Evolutionary conservation across 2,888 invertebrate genomes (phyloP).

Genomic region (Noctua comes): DNA sequence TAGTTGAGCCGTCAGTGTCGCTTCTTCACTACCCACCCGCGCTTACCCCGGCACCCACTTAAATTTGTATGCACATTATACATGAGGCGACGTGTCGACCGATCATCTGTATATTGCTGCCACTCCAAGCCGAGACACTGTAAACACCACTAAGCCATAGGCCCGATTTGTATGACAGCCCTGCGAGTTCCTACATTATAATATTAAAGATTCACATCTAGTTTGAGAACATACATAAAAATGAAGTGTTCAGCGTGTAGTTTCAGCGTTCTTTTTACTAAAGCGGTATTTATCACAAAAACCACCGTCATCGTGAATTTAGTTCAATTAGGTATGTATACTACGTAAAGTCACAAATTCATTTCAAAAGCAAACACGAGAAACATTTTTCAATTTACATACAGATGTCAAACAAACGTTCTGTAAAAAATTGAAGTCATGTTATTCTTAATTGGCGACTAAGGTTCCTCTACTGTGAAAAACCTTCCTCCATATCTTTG

Average conservation of each 20-base stretch:
- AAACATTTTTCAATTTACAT: background rate
- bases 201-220: conserved; percentile 52
- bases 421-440: background rate
- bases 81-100: conserved; percentile 85
- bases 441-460: background rate
- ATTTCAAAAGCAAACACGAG: background rate
- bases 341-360: background rate
- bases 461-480: background rate
- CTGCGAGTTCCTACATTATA: conserved; percentile 40
- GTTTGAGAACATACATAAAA: conserved; percentile 24
- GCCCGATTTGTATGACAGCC: conserved; percentile 70
- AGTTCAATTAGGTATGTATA: background rate
- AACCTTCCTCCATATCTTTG: background rate
- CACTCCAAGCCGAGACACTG: conserved; percentile 73
- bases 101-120: conserved; percentile 86
- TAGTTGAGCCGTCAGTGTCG: conserved; percentile 75
- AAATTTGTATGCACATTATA: conserved; percentile 89
- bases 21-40: conserved; percentile 67
- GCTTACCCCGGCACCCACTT: conserved; percentile 72
- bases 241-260: background rate
- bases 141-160: conserved; percentile 76
- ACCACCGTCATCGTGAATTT: background rate
- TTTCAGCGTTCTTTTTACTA: background rate
- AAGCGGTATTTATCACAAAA: background rate
- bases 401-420: no score